These are phyloP conservation scores for Zophobas morio DNA, from an alignment of 1,140 invertebrate species.

Conservation along the genomic window DNA sequence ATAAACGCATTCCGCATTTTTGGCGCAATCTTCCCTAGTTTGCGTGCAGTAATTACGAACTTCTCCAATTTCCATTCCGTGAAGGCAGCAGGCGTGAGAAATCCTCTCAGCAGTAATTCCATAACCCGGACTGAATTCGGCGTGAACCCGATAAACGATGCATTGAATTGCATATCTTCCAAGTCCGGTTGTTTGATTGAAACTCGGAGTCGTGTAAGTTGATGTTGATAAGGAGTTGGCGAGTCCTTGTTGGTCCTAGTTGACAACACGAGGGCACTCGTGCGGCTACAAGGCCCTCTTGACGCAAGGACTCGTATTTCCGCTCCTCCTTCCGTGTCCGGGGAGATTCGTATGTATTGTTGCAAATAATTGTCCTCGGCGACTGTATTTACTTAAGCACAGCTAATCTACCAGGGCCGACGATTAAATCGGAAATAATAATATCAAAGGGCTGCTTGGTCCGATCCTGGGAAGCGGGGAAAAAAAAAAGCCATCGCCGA, in stretches of 20 bases:
- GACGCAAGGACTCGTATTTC: conserved; percentile 38
- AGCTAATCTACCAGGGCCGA: conserved; percentile 32
- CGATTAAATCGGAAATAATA: conserved; percentile 43
- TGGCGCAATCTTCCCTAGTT: no score
- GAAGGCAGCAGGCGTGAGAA: no score
- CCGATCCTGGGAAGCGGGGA: no score
- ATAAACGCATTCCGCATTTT: no score
- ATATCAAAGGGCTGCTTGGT: conserved; percentile 17
- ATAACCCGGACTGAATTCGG: neutral
- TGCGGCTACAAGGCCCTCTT: conserved; percentile 30
- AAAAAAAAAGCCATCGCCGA: no score
- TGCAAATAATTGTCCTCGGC: conserved; percentile 30
- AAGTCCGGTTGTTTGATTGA: conserved; percentile 9
- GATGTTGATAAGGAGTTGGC: conserved; percentile 35
- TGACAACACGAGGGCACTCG: conserved; percentile 38
- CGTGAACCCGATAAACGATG: conserved; percentile 20
- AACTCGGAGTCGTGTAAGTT: conserved; percentile 26
- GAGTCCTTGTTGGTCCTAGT: conserved; percentile 25
- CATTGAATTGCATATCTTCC: conserved; percentile 31
- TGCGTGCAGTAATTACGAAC: no score
- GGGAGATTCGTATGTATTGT: conserved; percentile 34
- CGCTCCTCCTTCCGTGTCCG: conserved; percentile 22
- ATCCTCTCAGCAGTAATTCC: neutral
- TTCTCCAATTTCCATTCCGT: no score
- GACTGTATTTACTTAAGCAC: conserved; percentile 29